Conservation (phyloP, 2,888 invertebrate species). For the Epirrita christyi region DNA sequence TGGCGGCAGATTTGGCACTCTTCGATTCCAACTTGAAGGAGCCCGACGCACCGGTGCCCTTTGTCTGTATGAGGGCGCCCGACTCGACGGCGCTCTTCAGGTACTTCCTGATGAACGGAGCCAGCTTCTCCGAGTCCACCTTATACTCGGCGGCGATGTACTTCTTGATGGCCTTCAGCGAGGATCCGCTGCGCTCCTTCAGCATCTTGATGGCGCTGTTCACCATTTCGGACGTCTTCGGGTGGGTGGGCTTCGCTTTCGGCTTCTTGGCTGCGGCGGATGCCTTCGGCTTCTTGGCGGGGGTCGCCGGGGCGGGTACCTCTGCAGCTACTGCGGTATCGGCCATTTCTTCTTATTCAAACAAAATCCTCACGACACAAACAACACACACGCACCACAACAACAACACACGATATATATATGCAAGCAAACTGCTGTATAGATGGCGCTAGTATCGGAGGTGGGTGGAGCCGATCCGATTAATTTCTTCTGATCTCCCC, state of each 20-base stretch:
- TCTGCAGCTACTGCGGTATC: constrained; percentile 54
- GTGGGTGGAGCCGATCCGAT: too few species aligned
- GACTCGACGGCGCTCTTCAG: constrained; percentile 80
- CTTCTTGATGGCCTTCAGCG: constrained; percentile 85
- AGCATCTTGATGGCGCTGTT: constrained; percentile 79
- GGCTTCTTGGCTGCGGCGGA: constrained; percentile 47
- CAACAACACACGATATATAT: too few species aligned
- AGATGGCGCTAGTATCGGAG: too few species aligned
- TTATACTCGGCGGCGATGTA: constrained; percentile 85
- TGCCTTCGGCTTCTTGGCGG: constrained; percentile 52
- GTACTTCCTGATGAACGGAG: constrained; percentile 85
- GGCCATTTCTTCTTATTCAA: constrained; percentile 85
- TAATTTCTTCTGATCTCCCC: too few species aligned
- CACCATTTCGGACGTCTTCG: constrained; percentile 78
- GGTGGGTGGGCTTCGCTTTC: constrained; percentile 57
- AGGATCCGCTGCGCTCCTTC: constrained; percentile 85
- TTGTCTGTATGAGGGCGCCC: constrained; percentile 82
- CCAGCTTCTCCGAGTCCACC: constrained; percentile 83
- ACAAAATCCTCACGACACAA: constrained; percentile 85
- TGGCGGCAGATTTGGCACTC: constrained; percentile 29
- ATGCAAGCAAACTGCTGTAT: constrained; percentile 68
- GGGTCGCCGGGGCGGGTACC: constrained; percentile 52
- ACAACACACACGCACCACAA: too few species aligned
- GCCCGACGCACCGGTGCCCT: constrained; percentile 80
- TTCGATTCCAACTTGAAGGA: constrained; percentile 21